These are phyloP conservation scores for Corythornis madagascariensis DNA, from an alignment of 2,113 vertebrate species.

Conservation along the genomic window DNA sequence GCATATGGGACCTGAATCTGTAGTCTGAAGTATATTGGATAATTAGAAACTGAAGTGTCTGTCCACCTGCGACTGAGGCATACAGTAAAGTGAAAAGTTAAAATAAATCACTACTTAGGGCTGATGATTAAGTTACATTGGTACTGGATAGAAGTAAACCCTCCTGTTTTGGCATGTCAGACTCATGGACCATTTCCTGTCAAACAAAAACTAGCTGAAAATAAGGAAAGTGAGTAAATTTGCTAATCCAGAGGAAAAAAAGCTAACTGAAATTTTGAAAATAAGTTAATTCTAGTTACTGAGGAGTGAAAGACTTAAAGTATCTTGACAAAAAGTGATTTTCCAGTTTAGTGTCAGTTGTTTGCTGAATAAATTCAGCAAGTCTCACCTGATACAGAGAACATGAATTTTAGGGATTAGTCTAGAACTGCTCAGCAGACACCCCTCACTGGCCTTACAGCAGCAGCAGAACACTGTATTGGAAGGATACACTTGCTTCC, in stretches of 20 bases:
- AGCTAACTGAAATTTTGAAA: not conserved
- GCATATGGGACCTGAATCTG: not conserved
- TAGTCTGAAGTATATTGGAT: not conserved
- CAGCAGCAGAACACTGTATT: not conserved
- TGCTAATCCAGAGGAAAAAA: not conserved
- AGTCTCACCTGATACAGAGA: not conserved
- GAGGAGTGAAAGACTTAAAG: not conserved
- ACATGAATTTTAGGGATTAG: not conserved
- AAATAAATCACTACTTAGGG: not conserved
- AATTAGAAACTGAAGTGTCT: not conserved
- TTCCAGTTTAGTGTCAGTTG: not conserved
- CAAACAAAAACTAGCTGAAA: not conserved
- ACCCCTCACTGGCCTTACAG: not conserved
- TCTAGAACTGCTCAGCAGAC: not conserved
- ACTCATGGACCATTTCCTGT: not conserved
- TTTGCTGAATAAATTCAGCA: not conserved
- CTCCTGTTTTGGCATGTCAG: not conserved
- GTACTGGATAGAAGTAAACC: not conserved
- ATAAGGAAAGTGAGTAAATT: not conserved
- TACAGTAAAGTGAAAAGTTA: not conserved
- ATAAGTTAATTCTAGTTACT: not conserved
- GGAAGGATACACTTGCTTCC: not conserved
- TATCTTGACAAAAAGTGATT: not conserved
- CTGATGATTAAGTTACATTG: not conserved
- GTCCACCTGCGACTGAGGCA: not conserved